Percentiles rank a stretch among this genome's conserved stretches.
phyloP scores from a whole-genome alignment of 1,140 invertebrate species.

The Euura lappo region DNA sequence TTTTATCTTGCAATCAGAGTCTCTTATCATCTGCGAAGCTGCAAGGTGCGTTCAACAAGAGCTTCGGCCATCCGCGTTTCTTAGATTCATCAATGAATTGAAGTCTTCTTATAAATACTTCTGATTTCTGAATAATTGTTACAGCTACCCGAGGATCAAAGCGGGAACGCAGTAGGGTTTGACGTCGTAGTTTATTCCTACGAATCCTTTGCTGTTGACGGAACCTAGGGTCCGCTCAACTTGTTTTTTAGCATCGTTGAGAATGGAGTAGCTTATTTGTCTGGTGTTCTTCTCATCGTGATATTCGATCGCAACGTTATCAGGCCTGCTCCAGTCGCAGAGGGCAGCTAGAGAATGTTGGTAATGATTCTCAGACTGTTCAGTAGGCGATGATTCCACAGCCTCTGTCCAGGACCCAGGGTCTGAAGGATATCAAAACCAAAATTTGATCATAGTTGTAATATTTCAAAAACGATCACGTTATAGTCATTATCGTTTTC shows the following conservation, averaged over 20 bases:
- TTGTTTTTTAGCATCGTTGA: slow-evolving; percentile 22
- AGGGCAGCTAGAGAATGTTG: neutral
- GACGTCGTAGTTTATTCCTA: slow-evolving; percentile 42
- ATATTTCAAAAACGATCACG: too few species aligned
- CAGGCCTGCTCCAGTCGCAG: slow-evolving; percentile 28
- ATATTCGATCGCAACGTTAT: slow-evolving; percentile 40
- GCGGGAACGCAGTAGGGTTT: slow-evolving; percentile 38
- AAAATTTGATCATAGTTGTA: too few species aligned
- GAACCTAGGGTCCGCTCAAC: slow-evolving; percentile 29
- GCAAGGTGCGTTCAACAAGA: too few species aligned
- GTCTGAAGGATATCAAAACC: too few species aligned
- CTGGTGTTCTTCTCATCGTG: slow-evolving; percentile 29
- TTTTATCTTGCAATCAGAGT: neutral
- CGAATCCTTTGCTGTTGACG: slow-evolving; percentile 31
- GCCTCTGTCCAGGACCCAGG: too few species aligned
- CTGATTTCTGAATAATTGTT: slow-evolving; percentile 7
- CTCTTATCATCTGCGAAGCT: slow-evolving; percentile 15
- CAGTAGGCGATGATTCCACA: too few species aligned
- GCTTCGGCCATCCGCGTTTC: too few species aligned
- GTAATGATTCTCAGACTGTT: too few species aligned
- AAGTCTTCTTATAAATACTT: neutral
- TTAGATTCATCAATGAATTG: slow-evolving; percentile 13
- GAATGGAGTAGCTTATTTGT: slow-evolving; percentile 33
- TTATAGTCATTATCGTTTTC: too few species aligned
- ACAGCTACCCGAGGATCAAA: slow-evolving; percentile 46